Conservation (phyloP, 2,113 vertebrate genomes). For the Chloropsis hardwickii region DNA sequence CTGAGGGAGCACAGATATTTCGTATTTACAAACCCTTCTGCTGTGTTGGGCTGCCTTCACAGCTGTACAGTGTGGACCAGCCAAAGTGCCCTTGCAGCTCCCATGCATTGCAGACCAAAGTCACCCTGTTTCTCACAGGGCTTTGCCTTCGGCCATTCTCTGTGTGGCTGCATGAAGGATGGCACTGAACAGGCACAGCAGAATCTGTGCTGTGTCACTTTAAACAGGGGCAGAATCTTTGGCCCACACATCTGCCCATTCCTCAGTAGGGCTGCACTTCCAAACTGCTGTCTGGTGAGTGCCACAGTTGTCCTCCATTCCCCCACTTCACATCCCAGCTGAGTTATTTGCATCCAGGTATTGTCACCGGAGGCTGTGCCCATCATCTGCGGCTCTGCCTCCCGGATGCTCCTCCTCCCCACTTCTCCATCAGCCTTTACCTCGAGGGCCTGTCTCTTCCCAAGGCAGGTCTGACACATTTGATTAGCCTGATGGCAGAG, state of each 20-base stretch:
- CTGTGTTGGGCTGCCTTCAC: neutral
- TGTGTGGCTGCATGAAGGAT: neutral
- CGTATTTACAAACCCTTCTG: neutral
- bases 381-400: accelerated
- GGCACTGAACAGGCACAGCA: neutral
- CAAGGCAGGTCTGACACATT: neutral
- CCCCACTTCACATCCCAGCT: neutral
- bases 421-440: neutral
- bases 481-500: neutral
- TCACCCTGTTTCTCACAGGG: neutral
- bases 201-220: accelerated
- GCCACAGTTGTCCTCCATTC: neutral
- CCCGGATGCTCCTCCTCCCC: neutral
- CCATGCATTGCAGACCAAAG: neutral
- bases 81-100: neutral
- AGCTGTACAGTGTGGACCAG: neutral
- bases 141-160: neutral
- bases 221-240: accelerated
- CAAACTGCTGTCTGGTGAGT: neutral
- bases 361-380: neutral
- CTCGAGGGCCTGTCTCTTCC: neutral
- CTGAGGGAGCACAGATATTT: neutral
- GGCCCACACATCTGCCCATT: neutral
- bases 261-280: neutral
- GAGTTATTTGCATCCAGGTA: neutral